Evolutionary conservation across 2,888 invertebrate species (phyloP).

Genomic region (Lasioglossum marginatum): DNA sequence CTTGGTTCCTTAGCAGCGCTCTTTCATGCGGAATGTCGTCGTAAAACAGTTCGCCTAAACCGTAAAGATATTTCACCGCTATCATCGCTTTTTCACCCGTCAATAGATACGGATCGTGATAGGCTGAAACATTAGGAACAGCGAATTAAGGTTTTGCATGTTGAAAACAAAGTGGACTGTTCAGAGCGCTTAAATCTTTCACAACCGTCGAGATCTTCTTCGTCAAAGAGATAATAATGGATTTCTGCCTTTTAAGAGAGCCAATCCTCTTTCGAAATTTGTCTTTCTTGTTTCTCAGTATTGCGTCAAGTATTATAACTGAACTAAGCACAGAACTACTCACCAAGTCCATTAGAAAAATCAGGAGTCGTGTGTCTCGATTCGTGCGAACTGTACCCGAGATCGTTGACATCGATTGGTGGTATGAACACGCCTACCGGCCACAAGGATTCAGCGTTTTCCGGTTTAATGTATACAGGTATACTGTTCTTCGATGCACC

Average conservation of each 20-base stretch:
- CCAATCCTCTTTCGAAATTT: too few relatives aligned
- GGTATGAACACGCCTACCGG: slow-evolving; percentile 86
- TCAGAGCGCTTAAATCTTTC: neutral
- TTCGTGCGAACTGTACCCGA: slow-evolving; percentile 82
- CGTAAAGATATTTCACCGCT: slow-evolving; percentile 86
- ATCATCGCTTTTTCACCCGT: slow-evolving; percentile 87
- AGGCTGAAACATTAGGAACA: slow-evolving; percentile 40
- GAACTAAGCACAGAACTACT: slow-evolving; percentile 25
- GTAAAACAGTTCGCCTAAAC: slow-evolving; percentile 87
- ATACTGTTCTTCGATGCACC: slow-evolving; percentile 7
- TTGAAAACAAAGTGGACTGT: neutral
- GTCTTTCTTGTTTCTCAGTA: neutral
- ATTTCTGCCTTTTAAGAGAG: neutral
- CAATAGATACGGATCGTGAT: slow-evolving; percentile 86
- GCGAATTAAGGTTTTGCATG: neutral
- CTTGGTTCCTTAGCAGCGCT: slow-evolving; percentile 87
- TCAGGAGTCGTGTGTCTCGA: slow-evolving; percentile 82
- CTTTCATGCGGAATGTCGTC: slow-evolving; percentile 88
- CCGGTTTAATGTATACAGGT: slow-evolving; percentile 41
- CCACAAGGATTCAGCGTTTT: slow-evolving; percentile 86
- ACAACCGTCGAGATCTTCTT: neutral
- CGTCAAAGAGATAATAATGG: neutral
- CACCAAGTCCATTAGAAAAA: slow-evolving; percentile 84
- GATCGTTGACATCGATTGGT: slow-evolving; percentile 83
- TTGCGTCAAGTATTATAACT: neutral